phyloP scores from a whole-genome alignment of 2,113 vertebrate species.

The Phycodurus eques region DNA sequence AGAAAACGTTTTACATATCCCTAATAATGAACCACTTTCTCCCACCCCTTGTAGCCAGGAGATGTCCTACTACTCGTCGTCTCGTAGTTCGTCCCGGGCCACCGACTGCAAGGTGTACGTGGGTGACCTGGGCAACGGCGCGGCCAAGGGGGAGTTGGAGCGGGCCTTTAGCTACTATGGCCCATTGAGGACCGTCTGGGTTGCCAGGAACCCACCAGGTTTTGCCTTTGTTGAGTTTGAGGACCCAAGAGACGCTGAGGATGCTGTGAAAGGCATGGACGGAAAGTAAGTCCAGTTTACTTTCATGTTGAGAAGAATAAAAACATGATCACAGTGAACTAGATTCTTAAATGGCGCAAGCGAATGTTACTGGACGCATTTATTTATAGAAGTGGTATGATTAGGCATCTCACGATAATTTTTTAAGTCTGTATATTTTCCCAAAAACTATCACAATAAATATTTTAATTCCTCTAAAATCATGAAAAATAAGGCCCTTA shows the following conservation, averaged over 20 bases:
- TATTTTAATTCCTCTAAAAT: too few species aligned
- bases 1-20: neutral
- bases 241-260: slow-evolving; percentile 78
- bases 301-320: neutral
- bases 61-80: slow-evolving; percentile 73
- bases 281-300: slow-evolving; percentile 72
- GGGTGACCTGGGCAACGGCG: slow-evolving; percentile 78
- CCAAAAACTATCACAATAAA: too few species aligned
- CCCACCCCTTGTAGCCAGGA: slow-evolving; percentile 13
- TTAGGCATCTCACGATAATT: too few species aligned
- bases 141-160: slow-evolving; percentile 79
- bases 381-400: too few species aligned
- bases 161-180: slow-evolving; percentile 80
- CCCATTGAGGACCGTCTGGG: slow-evolving; percentile 77
- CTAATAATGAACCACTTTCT: neutral
- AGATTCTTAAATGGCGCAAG: too few species aligned
- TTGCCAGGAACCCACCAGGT: slow-evolving; percentile 79
- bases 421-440: too few species aligned
- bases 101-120: slow-evolving; percentile 79
- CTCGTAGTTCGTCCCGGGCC: slow-evolving; percentile 72
- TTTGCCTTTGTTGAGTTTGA: slow-evolving; percentile 82
- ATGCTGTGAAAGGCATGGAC: slow-evolving; percentile 81
- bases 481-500: too few species aligned
- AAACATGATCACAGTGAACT: too few species aligned
- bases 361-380: too few species aligned